A percentile compares a stretch with the other conserved stretches of the same genome.
Conservation (phyloP, 1,140 invertebrate genomes). For the Pogonus chalceus region DNA sequence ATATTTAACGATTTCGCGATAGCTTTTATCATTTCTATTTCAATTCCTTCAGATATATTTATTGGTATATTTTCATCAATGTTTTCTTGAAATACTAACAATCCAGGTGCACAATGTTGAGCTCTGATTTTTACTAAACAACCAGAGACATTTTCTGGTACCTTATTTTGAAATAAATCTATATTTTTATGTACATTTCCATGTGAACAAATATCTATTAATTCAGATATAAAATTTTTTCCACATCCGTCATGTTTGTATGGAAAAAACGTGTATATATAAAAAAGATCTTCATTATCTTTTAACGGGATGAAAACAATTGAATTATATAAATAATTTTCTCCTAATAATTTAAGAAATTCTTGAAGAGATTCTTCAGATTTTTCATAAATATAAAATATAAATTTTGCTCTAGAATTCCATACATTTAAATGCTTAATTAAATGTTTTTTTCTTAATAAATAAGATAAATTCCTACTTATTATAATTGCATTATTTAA, state of each 20-base stretch:
- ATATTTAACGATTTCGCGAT: not conserved
- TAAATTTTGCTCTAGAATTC: conserved; percentile 9
- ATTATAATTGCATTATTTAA: too few relatives aligned
- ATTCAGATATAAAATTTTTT: not conserved
- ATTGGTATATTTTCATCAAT: not conserved
- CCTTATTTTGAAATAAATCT: not conserved
- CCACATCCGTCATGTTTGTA: not conserved
- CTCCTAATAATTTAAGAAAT: not conserved
- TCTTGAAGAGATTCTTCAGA: not conserved
- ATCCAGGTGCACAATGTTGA: not conserved
- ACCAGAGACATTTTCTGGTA: not conserved
- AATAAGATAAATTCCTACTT: too few relatives aligned
- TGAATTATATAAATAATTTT: not conserved
- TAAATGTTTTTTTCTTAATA: too few relatives aligned
- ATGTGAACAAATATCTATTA: not conserved
- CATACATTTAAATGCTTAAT: conserved; percentile 8
- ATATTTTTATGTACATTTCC: not conserved
- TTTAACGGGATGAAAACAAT: not conserved
- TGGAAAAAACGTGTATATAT: not conserved
- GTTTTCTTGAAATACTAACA: not conserved
- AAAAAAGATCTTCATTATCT: not conserved
- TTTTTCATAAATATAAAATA: not conserved
- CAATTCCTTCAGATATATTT: not conserved
- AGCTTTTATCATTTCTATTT: not conserved
- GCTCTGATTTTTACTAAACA: not conserved